phyloP scores from a whole-genome alignment of 2,888 invertebrate genomes.

The Sinelater perroti region DNA sequence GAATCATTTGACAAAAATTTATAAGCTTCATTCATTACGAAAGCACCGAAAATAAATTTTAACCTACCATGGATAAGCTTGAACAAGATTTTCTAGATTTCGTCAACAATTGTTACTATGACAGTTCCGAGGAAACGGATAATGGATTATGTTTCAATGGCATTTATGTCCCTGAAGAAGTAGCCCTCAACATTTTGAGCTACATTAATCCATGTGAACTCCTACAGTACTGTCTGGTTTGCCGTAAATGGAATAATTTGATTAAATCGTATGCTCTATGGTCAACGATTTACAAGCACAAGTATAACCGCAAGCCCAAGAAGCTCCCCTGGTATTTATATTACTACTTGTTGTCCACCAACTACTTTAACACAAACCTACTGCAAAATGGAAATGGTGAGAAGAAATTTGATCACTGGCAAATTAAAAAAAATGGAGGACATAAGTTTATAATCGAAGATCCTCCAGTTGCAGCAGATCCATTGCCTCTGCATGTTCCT shows the following conservation, averaged over 20 bases:
- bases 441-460: constrained; percentile 62
- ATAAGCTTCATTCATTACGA: too few relatives aligned
- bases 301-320: constrained; percentile 46
- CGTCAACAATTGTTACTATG: too few relatives aligned
- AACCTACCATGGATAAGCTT: too few relatives aligned
- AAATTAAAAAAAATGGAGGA: constrained; percentile 50
- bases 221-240: constrained; percentile 61
- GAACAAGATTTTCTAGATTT: too few relatives aligned
- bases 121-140: constrained; percentile 26
- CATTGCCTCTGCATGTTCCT: constrained; percentile 57
- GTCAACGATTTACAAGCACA: constrained; percentile 48
- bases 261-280: constrained; percentile 56
- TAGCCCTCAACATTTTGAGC: constrained; percentile 60
- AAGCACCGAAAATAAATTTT: too few relatives aligned
- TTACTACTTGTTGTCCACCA: constrained; percentile 57
- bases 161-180: constrained; percentile 62
- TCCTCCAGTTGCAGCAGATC: constrained; percentile 61
- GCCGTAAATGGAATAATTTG: constrained; percentile 63
- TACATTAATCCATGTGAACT: constrained; percentile 58
- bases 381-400: constrained; percentile 64
- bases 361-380: constrained; percentile 62
- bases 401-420: constrained; percentile 59
- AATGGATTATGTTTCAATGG: constrained; percentile 58
- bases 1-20: too few relatives aligned
- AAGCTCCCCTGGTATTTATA: constrained; percentile 59